phyloP scores from a whole-genome alignment of 2,797 vertebrate genomes.

The Microctenopoma lineatum region DNA sequence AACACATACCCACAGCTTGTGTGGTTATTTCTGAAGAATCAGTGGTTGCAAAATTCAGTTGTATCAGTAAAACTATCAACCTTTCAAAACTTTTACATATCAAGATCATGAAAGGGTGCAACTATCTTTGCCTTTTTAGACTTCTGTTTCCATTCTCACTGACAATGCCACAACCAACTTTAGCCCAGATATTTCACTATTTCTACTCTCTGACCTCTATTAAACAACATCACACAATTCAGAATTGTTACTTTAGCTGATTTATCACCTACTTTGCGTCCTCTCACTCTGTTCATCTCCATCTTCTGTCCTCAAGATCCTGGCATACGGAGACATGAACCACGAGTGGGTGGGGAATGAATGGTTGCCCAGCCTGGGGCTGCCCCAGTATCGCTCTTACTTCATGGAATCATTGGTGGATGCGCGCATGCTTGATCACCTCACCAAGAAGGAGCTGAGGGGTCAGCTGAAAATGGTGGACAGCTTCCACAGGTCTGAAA shows the following conservation, averaged over 20 bases:
- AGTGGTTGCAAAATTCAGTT: background rate
- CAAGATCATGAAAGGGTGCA: background rate
- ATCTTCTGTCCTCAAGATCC: conserved; percentile 81
- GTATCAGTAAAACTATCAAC: background rate
- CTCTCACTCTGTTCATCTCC: background rate
- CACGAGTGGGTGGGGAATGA: conserved; percentile 99
- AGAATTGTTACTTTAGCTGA: background rate
- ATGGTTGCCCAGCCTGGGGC: conserved; percentile 96
- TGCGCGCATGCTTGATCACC: conserved; percentile 96
- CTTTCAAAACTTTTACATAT: background rate
- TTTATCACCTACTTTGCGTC: background rate
- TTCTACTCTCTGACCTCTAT: too few relatives aligned
- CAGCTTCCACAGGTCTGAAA: conserved; percentile 93
- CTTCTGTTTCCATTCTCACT: background rate
- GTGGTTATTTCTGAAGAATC: conserved; percentile 8
- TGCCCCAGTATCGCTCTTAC: conserved; percentile 97
- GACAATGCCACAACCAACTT: background rate
- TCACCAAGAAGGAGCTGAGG: conserved; percentile 97
- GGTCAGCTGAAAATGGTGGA: conserved; percentile 99
- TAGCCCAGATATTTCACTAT: background rate
- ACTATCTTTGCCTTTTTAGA: background rate
- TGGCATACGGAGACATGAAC: conserved; percentile 99
- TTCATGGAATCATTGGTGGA: conserved; percentile 99
- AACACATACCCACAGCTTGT: background rate
- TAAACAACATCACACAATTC: too few relatives aligned